A percentile compares a stretch with the other conserved stretches of the same genome.
Evolutionary conservation across 2,888 invertebrate species (phyloP).

Genomic region (Lasioglossum lativentre): DNA sequence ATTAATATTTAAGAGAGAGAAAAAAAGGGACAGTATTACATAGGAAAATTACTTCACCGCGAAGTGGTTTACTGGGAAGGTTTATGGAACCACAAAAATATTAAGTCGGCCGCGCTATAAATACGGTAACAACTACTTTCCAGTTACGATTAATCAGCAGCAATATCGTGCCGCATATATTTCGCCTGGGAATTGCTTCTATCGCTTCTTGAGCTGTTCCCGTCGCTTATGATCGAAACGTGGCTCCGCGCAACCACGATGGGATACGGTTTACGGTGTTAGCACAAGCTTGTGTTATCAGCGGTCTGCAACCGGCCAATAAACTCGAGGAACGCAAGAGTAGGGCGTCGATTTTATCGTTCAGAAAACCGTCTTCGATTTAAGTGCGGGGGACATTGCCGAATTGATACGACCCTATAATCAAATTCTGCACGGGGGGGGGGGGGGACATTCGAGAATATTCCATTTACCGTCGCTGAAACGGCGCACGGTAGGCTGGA

Average conservation of each 20-base stretch:
- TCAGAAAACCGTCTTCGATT: conserved; percentile 19
- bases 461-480: neutral
- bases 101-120: neutral
- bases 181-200: conserved; percentile 1
- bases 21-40: neutral
- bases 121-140: neutral
- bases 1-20: neutral
- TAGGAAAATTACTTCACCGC: neutral
- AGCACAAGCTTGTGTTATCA: conserved; percentile 75
- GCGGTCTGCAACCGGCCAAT: conserved; percentile 68
- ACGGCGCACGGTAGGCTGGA: neutral
- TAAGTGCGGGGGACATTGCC: neutral
- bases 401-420: neutral
- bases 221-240: conserved; percentile 21
- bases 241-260: neutral
- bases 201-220: neutral
- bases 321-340: conserved; percentile 69
- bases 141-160: conserved; percentile 9
- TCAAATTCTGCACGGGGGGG: neutral
- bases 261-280: conserved; percentile 58
- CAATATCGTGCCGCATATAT: conserved; percentile 11
- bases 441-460: neutral
- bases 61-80: neutral
- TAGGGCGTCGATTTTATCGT: conserved; percentile 71
- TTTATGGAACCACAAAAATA: conserved; percentile 1